A percentile compares a stretch with the other conserved stretches of the same genome.
phyloP scores from a whole-genome alignment of 1,140 invertebrate species.

The Luehdorfia chinensis region DNA sequence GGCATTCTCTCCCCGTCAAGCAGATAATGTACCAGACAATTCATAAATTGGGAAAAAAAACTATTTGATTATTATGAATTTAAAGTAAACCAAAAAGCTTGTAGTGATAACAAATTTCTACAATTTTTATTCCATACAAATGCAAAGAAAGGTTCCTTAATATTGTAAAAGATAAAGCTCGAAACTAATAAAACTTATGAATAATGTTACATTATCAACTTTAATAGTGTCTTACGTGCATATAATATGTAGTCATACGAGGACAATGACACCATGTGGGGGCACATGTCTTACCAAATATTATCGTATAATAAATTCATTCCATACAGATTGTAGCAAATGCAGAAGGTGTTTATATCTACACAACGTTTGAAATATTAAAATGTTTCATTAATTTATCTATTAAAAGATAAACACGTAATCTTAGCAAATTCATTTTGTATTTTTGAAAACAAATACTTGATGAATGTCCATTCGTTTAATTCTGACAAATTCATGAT shows the following conservation, averaged over 20 bases:
- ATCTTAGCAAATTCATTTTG: constrained; percentile 2
- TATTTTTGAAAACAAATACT: constrained; percentile 2
- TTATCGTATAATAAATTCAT: constrained; percentile 8
- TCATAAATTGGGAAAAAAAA: no score
- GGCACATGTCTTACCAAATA: constrained; percentile 15
- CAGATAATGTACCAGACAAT: no score
- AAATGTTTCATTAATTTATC: not conserved
- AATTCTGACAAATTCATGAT: constrained; percentile 11
- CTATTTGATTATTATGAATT: no score
- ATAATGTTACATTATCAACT: no score
- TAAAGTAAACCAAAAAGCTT: no score
- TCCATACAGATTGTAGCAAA: constrained; percentile 5
- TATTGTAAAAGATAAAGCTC: no score
- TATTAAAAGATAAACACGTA: not conserved
- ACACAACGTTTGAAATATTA: not conserved
- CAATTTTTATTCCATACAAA: no score
- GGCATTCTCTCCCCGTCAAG: no score
- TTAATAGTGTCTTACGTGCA: no score
- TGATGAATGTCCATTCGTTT: constrained; percentile 9
- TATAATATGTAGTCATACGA: not conserved
- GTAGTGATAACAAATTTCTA: no score
- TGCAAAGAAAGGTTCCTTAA: no score
- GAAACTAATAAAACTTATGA: no score
- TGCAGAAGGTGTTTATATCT: not conserved
- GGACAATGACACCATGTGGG: constrained; percentile 12